Evolutionary conservation across 2,113 vertebrate species (phyloP).

Genomic region (Eclectus roratus): DNA sequence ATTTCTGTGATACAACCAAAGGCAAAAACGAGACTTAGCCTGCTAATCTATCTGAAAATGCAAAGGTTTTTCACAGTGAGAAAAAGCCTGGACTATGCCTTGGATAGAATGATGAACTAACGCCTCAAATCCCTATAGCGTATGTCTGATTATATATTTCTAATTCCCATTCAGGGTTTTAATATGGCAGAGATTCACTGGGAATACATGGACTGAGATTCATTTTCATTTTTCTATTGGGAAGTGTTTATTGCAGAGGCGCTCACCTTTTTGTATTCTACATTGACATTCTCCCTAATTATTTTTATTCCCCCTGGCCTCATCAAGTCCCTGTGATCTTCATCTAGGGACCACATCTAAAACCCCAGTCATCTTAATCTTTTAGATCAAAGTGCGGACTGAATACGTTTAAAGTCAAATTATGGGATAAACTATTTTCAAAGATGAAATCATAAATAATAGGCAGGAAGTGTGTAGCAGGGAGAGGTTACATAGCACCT

Average conservation of each 20-base stretch:
- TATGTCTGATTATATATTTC: background rate
- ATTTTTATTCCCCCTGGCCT: slow-evolving; percentile 13
- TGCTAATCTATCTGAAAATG: background rate
- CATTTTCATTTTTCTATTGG: slow-evolving; percentile 25
- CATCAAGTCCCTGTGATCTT: slow-evolving; percentile 24
- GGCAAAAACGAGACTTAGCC: background rate
- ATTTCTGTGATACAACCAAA: background rate
- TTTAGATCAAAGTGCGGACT: slow-evolving; percentile 17
- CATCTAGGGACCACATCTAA: slow-evolving; percentile 1
- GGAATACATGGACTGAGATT: slow-evolving; percentile 4
- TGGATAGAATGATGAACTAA: background rate
- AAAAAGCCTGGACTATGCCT: background rate
- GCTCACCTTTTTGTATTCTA: background rate
- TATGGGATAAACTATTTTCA: slow-evolving; percentile 21
- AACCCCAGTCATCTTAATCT: background rate
- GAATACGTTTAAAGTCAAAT: background rate
- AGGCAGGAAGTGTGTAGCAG: background rate
- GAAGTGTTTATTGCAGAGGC: slow-evolving; percentile 29
- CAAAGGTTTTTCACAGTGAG: background rate
- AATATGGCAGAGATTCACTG: background rate
- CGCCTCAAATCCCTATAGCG: background rate
- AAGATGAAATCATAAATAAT: slow-evolving; percentile 12
- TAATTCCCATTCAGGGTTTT: background rate
- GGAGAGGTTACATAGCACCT: background rate
- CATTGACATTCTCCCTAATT: slow-evolving; percentile 11